A percentile compares a stretch with the other conserved stretches of the same genome.
Conservation (phyloP, 2,797 vertebrate genomes). For the Melanotaenia parkinsoni region DNA sequence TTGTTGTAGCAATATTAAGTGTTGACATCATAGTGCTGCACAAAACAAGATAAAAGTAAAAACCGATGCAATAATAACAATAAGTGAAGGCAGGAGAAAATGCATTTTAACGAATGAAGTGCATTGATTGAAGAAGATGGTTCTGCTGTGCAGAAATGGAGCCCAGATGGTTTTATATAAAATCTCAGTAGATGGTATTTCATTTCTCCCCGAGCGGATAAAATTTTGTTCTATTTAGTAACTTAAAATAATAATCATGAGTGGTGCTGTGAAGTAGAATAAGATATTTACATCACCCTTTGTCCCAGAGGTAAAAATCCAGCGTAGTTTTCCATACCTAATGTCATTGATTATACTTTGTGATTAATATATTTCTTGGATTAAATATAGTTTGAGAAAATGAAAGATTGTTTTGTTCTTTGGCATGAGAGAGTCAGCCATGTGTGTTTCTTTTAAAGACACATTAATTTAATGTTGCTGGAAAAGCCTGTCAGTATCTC, state of each 20-base stretch:
- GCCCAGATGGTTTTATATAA: conserved; percentile 55
- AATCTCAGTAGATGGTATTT: conserved; percentile 27
- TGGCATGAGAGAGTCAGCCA: background rate
- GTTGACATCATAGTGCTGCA: conserved; percentile 19
- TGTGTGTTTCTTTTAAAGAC: background rate
- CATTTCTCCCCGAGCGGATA: conserved; percentile 32
- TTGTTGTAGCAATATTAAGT: conserved; percentile 28
- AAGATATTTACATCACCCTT: conserved; percentile 6
- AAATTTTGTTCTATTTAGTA: conserved; percentile 22
- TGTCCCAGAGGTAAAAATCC: background rate
- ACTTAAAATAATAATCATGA: conserved; percentile 21
- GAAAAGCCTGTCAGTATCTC: conserved; percentile 27
- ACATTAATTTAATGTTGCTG: conserved; percentile 1
- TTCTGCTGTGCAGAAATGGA: conserved; percentile 13
- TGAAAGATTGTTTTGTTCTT: background rate
- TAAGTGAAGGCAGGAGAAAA: conserved; percentile 30
- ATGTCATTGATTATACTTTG: conserved; percentile 1
- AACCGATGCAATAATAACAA: conserved; percentile 47
- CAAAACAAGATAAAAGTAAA: conserved; percentile 34
- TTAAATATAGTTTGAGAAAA: background rate
- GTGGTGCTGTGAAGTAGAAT: conserved; percentile 23
- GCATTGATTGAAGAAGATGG: conserved; percentile 36
- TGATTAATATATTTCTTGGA: background rate
- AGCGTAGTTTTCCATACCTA: background rate
- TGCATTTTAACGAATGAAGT: conserved; percentile 41